A percentile compares a stretch with the other conserved stretches of the same genome.
These are phyloP conservation scores for Spialia ferax DNA, from an alignment of 2,888 invertebrate species.

Conservation along the genomic window DNA sequence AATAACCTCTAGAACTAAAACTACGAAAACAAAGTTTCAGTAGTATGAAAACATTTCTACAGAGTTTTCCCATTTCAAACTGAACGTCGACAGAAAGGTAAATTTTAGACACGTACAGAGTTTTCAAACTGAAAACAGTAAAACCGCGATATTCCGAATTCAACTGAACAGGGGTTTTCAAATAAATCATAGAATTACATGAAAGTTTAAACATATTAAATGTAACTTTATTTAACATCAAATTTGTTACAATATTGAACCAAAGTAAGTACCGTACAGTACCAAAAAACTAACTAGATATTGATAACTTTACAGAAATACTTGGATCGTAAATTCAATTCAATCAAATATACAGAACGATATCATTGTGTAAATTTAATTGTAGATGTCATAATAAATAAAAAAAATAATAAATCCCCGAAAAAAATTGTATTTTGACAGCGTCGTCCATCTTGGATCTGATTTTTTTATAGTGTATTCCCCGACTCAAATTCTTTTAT, in stretches of 20 bases:
- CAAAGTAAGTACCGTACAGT: neutral
- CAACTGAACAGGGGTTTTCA: neutral
- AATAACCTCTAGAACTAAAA: neutral
- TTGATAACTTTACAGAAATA: too few species aligned
- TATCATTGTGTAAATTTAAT: too few species aligned
- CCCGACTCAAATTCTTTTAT: too few species aligned
- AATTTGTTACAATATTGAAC: neutral
- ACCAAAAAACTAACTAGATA: too few species aligned
- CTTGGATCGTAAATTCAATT: too few species aligned
- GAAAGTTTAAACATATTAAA: neutral
- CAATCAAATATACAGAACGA: too few species aligned
- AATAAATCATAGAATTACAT: neutral
- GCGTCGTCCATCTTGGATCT: too few species aligned
- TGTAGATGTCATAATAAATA: too few species aligned
- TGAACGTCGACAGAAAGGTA: neutral
- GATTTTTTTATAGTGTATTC: too few species aligned
- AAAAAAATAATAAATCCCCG: too few species aligned
- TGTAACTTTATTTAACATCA: neutral
- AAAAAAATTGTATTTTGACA: too few species aligned
- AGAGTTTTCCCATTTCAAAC: neutral
- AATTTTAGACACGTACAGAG: constrained; percentile 3
- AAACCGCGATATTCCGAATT: constrained; percentile 2
- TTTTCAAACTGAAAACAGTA: neutral
- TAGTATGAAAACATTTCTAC: neutral
- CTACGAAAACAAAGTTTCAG: neutral